Base-by-base conservation (phyloP, 2,888 invertebrate species). In the Microdon myrmicae region DNA sequence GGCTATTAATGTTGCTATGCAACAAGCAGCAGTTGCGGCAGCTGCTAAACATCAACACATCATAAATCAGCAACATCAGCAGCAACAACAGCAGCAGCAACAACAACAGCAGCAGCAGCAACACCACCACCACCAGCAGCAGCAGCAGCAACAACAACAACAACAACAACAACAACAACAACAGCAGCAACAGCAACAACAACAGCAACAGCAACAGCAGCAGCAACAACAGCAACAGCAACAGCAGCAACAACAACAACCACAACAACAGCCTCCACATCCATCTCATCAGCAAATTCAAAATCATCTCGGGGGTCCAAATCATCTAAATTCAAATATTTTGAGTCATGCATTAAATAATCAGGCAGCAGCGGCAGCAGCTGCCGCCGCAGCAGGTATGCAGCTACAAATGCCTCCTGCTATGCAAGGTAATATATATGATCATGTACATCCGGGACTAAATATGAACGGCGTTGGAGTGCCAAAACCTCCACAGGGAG, bases 231-330 rank as follows among this genome's bases (percentile, higher is more conserved):
- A 68, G 45, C 83, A 83, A 66, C 83, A 83, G 53, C 84, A 82
- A 51, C 82, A 72, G 23, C 73, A 73, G 6, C 69, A 68, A 19
- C 71, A 70, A 16, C 69, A 71, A 3, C 70, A 70, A 4, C 70
- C n/a, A 71, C 73, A 74, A 44, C 81, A 82, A 35, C 72, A 70
- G 13, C 74, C 71, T 7, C 68, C 67, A 31, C 74, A 87, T 86
- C 78, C 86, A 81, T 74, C 85, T 67, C 82, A 76, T 29, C 75
- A 74, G 29, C 79, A 81, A 82, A 74, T 85, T 81, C 71, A 81
- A 78, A 73, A 78, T 70, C 74, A 74, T 39, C 53, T 70, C 41
- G 69, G 68, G 53, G 66, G 29, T 34, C 58, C 49, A 20, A 72
- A 67, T 69, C 79, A 78, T 69, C 64, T 73, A 23, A 79, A 76